Percentiles rank a stretch among this genome's conserved stretches.
These are phyloP conservation scores for Nothocercus julius DNA, from an alignment of 2,113 vertebrate species.

Conservation along the genomic window DNA sequence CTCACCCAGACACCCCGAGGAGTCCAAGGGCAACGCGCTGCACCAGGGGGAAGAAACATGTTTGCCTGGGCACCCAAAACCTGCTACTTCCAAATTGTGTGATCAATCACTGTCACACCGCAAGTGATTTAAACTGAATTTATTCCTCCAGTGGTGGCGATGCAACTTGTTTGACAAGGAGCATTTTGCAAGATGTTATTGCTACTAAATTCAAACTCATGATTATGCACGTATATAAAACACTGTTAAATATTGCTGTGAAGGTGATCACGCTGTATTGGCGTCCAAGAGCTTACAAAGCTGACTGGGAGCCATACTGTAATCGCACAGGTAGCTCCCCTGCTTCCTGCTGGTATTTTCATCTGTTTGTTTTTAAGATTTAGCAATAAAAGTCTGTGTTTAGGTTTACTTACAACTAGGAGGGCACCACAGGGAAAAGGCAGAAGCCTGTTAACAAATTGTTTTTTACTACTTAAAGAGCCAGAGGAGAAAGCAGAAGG, in stretches of 20 bases:
- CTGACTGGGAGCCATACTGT: neutral
- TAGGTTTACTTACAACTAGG: neutral
- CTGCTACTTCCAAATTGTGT: neutral
- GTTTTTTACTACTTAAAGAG: neutral
- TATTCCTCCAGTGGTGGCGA: neutral
- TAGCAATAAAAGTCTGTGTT: neutral
- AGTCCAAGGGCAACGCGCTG: rapidly evolving
- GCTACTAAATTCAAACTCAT: neutral
- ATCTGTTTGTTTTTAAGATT: neutral
- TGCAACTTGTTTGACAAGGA: neutral
- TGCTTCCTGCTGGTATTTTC: neutral
- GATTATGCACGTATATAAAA: neutral
- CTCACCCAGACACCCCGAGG: neutral
- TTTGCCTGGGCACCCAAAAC: neutral
- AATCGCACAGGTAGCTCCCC: neutral
- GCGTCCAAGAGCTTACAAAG: neutral
- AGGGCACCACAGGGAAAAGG: neutral
- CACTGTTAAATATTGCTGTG: neutral
- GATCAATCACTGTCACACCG: neutral
- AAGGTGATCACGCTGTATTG: neutral
- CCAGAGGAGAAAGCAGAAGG: neutral
- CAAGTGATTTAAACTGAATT: neutral
- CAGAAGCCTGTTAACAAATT: neutral
- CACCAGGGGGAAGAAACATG: neutral
- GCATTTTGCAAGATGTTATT: neutral